Conservation (phyloP, 2,797 vertebrate genomes). For the Naso thynnoides region DNA sequence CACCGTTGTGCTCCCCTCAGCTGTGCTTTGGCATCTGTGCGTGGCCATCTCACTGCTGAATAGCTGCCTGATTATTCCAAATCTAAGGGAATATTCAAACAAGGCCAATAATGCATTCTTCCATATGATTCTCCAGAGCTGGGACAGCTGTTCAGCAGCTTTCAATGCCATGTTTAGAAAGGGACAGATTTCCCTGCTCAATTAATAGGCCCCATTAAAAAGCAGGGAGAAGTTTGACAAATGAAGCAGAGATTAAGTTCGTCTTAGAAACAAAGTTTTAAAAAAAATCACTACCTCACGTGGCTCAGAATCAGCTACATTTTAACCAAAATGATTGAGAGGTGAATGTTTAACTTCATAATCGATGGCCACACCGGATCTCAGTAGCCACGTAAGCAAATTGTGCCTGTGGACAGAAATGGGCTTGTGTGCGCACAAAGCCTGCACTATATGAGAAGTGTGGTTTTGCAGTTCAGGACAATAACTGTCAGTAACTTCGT, state of each 20-base stretch:
- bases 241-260: slow-evolving; percentile 64
- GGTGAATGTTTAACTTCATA: slow-evolving; percentile 63
- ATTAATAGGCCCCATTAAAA: slow-evolving; percentile 81
- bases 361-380: slow-evolving; percentile 42
- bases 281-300: slow-evolving; percentile 21
- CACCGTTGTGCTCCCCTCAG: slow-evolving; percentile 77
- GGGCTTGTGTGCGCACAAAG: slow-evolving; percentile 46
- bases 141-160: slow-evolving; percentile 83
- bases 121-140: slow-evolving; percentile 84
- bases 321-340: slow-evolving; percentile 46
- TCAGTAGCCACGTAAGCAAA: slow-evolving; percentile 18
- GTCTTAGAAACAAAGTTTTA: slow-evolving; percentile 37
- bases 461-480: slow-evolving; percentile 39
- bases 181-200: slow-evolving; percentile 80
- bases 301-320: slow-evolving; percentile 41
- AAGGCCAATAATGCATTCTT: slow-evolving; percentile 84
- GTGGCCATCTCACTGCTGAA: slow-evolving; percentile 81
- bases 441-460: slow-evolving; percentile 20
- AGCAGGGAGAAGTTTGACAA: slow-evolving; percentile 69
- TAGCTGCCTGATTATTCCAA: slow-evolving; percentile 86
- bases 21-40: slow-evolving; percentile 84
- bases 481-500: slow-evolving; percentile 70
- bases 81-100: slow-evolving; percentile 84
- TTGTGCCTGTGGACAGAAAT: slow-evolving; percentile 3
- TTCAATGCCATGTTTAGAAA: slow-evolving; percentile 75